Evolutionary conservation across 2,113 vertebrate species (phyloP).

Genomic region (Dinomys branickii): DNA sequence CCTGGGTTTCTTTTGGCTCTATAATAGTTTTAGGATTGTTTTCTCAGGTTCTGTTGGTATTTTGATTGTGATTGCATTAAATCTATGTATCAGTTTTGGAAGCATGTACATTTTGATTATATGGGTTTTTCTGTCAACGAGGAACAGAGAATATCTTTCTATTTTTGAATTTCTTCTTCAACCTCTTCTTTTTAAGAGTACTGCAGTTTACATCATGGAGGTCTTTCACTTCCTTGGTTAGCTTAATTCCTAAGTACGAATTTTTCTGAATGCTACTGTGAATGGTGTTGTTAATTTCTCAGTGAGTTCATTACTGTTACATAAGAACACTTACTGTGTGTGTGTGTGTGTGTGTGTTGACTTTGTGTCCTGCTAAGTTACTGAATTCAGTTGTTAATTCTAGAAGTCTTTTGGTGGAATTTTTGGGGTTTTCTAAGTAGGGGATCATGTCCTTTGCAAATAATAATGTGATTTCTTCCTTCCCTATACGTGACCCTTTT

Average conservation of each 20-base stretch:
- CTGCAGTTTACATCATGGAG: neutral
- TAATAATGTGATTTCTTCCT: neutral
- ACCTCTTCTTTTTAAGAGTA: neutral
- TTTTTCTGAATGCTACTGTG: neutral
- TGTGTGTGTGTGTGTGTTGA: neutral
- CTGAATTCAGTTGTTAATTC: neutral
- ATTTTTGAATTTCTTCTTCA: neutral
- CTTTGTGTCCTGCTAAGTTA: neutral
- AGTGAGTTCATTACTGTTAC: neutral
- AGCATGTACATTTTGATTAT: neutral
- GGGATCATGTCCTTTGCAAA: neutral
- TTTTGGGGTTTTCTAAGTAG: neutral
- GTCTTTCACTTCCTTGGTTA: neutral
- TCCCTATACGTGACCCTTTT: neutral
- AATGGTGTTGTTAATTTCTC: neutral
- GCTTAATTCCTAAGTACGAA: neutral
- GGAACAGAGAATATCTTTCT: neutral
- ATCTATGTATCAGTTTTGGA: neutral
- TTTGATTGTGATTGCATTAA: neutral
- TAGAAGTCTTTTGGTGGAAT: neutral
- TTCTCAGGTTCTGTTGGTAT: neutral
- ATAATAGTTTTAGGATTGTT: neutral
- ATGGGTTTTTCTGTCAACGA: neutral
- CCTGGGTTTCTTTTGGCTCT: neutral
- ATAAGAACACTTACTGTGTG: neutral